Conservation (phyloP, 2,797 vertebrate species). For the Luscinia luscinia region DNA sequence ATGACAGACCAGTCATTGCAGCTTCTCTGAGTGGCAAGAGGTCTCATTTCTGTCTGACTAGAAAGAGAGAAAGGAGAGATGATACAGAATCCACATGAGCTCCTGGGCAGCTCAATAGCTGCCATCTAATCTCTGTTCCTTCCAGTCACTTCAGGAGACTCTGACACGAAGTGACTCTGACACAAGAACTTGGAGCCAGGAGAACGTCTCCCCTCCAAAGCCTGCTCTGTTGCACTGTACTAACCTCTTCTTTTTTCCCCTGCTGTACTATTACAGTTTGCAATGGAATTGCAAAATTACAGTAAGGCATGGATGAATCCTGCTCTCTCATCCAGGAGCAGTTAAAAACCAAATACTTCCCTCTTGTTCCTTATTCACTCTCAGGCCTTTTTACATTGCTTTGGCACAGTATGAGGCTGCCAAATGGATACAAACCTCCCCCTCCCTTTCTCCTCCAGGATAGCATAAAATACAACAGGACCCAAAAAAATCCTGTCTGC, state of each 20-base stretch:
- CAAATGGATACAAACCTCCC: slow-evolving; percentile 32
- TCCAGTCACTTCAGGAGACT: neutral
- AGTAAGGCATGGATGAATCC: slow-evolving; percentile 12
- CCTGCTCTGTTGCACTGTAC: neutral
- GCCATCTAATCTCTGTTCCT: neutral
- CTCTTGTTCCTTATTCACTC: slow-evolving; percentile 32
- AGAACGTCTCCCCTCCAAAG: neutral
- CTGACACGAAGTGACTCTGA: neutral
- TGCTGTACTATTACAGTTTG: neutral
- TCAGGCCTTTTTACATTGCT: slow-evolving; percentile 31
- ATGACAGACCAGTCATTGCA: neutral
- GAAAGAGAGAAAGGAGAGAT: neutral
- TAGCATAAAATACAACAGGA: neutral
- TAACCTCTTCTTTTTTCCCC: neutral
- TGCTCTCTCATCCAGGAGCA: neutral
- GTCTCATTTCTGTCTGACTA: neutral
- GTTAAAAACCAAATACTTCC: slow-evolving; percentile 38
- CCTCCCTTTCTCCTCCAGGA: neutral
- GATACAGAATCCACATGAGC: neutral
- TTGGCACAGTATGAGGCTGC: slow-evolving; percentile 25
- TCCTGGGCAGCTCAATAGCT: neutral
- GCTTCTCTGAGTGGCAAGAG: neutral
- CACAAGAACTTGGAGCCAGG: neutral
- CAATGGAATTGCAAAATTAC: slow-evolving; percentile 9
- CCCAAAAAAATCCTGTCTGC: neutral